Evolutionary conservation across 2,888 invertebrate genomes (phyloP).

Genomic region (Lacanobia wlatinum): DNA sequence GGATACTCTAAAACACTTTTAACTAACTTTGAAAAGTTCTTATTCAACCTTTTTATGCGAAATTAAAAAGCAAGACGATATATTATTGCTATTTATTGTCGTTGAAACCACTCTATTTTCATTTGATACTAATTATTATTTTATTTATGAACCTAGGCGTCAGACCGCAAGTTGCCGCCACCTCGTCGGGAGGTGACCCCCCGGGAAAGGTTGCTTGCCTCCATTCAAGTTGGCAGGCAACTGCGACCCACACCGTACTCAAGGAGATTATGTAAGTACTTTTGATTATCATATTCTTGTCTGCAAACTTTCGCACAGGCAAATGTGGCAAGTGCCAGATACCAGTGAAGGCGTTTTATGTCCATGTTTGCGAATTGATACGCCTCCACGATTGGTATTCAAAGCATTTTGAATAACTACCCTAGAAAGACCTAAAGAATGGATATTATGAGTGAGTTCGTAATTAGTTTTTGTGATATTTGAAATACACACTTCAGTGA

Average conservation of each 20-base stretch:
- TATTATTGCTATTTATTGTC: neutral
- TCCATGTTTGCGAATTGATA: neutral
- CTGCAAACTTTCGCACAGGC: neutral
- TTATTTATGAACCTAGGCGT: slow-evolving; percentile 90
- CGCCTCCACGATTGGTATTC: neutral
- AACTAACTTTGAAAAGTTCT: neutral
- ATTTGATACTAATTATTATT: slow-evolving; percentile 3
- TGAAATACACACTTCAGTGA: too few species aligned
- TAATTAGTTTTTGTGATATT: too few species aligned
- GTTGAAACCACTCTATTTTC: neutral
- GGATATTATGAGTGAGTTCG: neutral
- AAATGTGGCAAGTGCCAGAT: neutral
- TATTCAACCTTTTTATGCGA: neutral
- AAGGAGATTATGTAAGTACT: slow-evolving; percentile 89
- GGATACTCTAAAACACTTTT: neutral
- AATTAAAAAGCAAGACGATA: neutral
- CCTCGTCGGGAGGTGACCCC: slow-evolving; percentile 94
- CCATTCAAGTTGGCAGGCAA: slow-evolving; percentile 94
- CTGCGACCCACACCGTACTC: slow-evolving; percentile 92
- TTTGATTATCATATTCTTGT: neutral
- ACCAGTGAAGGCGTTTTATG: neutral
- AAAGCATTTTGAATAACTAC: neutral
- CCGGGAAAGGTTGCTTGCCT: slow-evolving; percentile 96
- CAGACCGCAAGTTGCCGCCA: slow-evolving; percentile 96
- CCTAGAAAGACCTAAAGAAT: neutral